Conservation (phyloP, 2,888 invertebrate genomes). For the Theretra japonica region DNA sequence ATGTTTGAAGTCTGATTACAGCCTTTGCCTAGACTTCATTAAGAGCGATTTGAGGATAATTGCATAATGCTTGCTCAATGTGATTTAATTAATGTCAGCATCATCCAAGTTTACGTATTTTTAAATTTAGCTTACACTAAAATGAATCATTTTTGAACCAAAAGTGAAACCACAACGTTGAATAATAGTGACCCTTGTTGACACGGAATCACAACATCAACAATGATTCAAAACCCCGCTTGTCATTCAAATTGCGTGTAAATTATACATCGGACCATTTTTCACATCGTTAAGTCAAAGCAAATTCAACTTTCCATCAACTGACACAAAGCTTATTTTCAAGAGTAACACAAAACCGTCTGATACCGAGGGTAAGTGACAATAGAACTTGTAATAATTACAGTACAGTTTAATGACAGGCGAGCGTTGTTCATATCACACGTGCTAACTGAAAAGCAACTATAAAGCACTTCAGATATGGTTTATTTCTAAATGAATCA, state of each 20-base stretch:
- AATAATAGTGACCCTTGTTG: conserved; percentile 14
- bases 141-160: background rate
- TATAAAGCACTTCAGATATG: background rate
- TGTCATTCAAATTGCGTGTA: conserved; percentile 25
- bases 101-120: too few relatives aligned
- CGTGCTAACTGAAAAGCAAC: background rate
- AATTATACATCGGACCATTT: conserved; percentile 11
- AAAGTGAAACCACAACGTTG: background rate
- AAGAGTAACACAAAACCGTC: background rate
- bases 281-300: background rate
- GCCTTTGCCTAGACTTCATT: too few relatives aligned
- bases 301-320: background rate
- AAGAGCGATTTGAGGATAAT: too few relatives aligned
- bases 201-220: conserved; percentile 15
- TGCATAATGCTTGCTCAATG: too few relatives aligned
- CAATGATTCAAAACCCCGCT: conserved; percentile 9
- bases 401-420: background rate
- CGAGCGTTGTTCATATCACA: background rate
- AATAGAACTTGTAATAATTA: conserved; percentile 7
- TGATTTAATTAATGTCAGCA: too few relatives aligned
- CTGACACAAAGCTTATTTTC: background rate
- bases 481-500: background rate
- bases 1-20: too few relatives aligned
- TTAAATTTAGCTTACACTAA: background rate
- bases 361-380: conserved; percentile 14